Base-by-base conservation (phyloP, 2,797 vertebrate genomes). In the Periparus ater region DNA sequence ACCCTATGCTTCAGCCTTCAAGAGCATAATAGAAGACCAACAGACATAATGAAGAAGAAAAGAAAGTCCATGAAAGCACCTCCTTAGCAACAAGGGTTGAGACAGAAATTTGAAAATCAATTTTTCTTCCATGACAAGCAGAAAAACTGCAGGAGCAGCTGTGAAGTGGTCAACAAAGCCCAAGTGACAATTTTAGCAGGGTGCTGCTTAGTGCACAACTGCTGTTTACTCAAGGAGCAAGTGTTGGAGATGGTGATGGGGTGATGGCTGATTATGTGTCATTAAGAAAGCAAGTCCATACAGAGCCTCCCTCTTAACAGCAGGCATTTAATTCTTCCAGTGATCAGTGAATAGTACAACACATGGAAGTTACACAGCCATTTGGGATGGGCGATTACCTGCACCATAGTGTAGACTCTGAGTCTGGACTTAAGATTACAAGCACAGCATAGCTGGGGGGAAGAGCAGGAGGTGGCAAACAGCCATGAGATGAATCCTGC, bases 391-490 rank as follows among this genome's bases (percentile, higher is more conserved):
- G 36, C 54, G 88, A 44, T 73, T 84, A 60, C 62, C 89, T 88
- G 54, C 30, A 42, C 55, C 27, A 10, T 14, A 66, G 40, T 9
- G 36, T 40, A 48, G 63, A 53, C n/a, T 79, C 62, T 38, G 54
- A 81, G 62, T 73, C 76, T 91, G 66, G 54, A n/a, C 1, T 75
- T 55, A 48, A 57, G 75, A 61, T 22, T 83, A 45, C 2, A 4
- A 95, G 51, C 25, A 7, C 45, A 85, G 58, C 58, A 78, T 51
- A 72, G 89, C 70, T 86, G 44, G 47, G 66, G 38, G 66, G 40
- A 63, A 95, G 90, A 91, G 60, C 9, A 76, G 88, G 80, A 93
- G 66, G 60, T 73, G 88, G 93, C 93, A 48, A 81, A 67, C 55
- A 90, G 93, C 83, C 93, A 86, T 13, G 55, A 62, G 70, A 90